Evolutionary conservation across 1,140 invertebrate genomes (phyloP).

Genomic region (Monomorium pharaonis): DNA sequence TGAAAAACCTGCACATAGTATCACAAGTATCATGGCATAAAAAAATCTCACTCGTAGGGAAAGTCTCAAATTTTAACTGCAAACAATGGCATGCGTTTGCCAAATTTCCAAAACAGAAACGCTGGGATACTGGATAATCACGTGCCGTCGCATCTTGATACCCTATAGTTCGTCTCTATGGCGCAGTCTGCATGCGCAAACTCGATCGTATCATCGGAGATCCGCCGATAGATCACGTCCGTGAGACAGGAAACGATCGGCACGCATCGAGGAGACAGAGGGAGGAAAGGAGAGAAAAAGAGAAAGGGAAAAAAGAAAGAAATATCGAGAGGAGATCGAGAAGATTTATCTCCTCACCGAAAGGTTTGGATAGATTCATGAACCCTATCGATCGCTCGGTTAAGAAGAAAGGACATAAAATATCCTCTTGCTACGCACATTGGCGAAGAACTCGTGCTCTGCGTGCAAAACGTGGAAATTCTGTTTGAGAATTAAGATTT

Average conservation of each 20-base stretch:
- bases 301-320: slow-evolving; percentile 27
- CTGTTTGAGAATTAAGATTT: slow-evolving; percentile 1
- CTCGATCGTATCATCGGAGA: slow-evolving; percentile 54
- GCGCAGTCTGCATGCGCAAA: slow-evolving; percentile 60
- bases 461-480: not conserved
- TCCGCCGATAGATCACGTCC: slow-evolving; percentile 71
- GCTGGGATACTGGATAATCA: slow-evolving; percentile 53
- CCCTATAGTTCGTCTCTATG: slow-evolving; percentile 55
- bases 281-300: not conserved
- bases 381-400: slow-evolving; percentile 45
- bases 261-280: slow-evolving; percentile 5
- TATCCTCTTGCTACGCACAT: slow-evolving; percentile 18
- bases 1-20: not conserved
- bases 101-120: not conserved
- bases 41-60: not conserved
- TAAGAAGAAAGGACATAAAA: slow-evolving; percentile 45
- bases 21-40: not conserved
- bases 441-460: not conserved
- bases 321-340: slow-evolving; percentile 45
- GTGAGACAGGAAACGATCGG: slow-evolving; percentile 45
- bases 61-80: not conserved
- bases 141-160: slow-evolving; percentile 68
- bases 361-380: slow-evolving; percentile 65
- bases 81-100: not conserved
- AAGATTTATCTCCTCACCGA: slow-evolving; percentile 60